Conservation (phyloP, 2,797 vertebrate genomes). For the Cryptoprocta ferox region DNA sequence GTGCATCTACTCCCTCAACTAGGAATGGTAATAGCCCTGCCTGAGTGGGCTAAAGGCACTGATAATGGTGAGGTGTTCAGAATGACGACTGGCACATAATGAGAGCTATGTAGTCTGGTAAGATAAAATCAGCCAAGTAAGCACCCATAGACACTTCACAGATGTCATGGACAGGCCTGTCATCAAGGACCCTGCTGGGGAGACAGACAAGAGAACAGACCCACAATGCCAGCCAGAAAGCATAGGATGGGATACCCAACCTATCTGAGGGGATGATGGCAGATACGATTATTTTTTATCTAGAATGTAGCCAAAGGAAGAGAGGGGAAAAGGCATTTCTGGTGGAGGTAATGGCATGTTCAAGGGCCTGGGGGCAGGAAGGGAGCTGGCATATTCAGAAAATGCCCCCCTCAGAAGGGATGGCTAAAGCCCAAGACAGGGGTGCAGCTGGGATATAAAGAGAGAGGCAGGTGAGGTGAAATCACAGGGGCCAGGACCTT, state of each 20-base stretch:
- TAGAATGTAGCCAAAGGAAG: not conserved
- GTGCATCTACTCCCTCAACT: not conserved
- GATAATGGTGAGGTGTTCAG: accelerated
- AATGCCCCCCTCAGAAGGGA: accelerated
- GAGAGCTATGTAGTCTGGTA: not conserved
- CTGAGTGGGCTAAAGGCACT: not conserved
- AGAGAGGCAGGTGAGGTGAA: not conserved
- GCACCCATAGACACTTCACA: not conserved
- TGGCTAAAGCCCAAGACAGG: too few species aligned
- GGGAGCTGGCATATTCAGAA: not conserved
- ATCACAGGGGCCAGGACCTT: not conserved
- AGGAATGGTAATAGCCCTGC: not conserved
- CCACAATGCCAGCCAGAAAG: not conserved
- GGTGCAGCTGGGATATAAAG: not conserved
- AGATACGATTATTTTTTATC: not conserved
- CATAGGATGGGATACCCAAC: not conserved
- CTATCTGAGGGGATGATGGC: not conserved
- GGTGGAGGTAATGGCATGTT: too few species aligned
- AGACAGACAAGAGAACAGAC: not conserved
- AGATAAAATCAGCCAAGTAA: not conserved
- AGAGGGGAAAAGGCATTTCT: too few species aligned
- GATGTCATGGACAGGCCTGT: not conserved
- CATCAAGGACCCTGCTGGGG: not conserved
- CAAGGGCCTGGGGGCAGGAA: not conserved
- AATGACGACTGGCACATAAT: accelerated